Percentiles rank a stretch among this genome's conserved stretches.
These are phyloP conservation scores for Notarius quadriscutis DNA, from an alignment of 2,113 vertebrate genomes.

Conservation along the genomic window DNA sequence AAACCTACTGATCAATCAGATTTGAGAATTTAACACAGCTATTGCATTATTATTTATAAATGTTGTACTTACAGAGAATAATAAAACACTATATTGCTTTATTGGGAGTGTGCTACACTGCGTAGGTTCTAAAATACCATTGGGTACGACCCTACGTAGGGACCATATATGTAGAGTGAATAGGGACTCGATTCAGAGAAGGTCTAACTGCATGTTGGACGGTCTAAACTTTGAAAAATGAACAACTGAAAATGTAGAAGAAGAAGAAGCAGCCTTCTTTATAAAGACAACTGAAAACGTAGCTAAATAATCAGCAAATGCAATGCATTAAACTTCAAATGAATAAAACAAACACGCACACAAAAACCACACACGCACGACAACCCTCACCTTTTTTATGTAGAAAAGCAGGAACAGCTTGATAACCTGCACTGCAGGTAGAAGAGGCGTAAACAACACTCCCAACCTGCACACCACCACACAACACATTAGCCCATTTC, in stretches of 20 bases:
- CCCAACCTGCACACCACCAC: slow-evolving; percentile 79
- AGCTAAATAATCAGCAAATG: not conserved
- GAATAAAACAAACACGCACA: not conserved
- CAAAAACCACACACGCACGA: no score
- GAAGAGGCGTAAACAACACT: slow-evolving; percentile 80
- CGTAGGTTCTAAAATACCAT: not conserved
- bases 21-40: not conserved
- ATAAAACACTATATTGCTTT: not conserved
- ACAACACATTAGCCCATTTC: not conserved
- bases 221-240: not conserved
- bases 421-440: slow-evolving; percentile 81
- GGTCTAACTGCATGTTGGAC: not conserved
- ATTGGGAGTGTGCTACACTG: not conserved
- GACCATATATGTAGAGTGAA: not conserved
- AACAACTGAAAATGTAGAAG: not conserved
- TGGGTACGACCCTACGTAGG: not conserved
- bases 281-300: not conserved
- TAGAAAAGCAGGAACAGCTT: slow-evolving; percentile 89
- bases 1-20: not conserved
- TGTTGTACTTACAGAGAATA: not conserved
- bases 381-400: slow-evolving; percentile 82
- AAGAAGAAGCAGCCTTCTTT: not conserved
- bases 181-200: not conserved
- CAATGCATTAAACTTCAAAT: not conserved
- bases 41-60: not conserved